Conservation (phyloP, 2,113 vertebrate genomes). For the Cyanoderma ruficeps region DNA sequence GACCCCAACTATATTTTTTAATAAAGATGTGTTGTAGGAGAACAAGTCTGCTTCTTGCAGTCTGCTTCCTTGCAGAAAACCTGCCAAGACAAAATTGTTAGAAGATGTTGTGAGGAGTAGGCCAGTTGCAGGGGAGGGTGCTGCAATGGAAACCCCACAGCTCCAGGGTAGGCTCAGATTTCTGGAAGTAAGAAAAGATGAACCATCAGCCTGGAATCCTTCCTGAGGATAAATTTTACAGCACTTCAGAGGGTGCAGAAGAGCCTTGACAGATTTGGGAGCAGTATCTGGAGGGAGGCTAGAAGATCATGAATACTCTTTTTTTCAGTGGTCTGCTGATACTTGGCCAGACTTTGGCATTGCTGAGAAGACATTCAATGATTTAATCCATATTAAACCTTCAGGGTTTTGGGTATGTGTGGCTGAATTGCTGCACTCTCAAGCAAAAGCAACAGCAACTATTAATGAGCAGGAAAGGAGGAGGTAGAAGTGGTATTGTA, state of each 20-base stretch:
- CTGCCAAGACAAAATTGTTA: constrained; percentile 13
- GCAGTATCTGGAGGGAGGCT: background rate
- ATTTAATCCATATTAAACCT: background rate
- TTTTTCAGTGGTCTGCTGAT: background rate
- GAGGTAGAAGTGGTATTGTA: background rate
- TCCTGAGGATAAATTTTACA: background rate
- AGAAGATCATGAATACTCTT: background rate
- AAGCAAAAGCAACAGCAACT: background rate
- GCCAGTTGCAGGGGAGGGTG: background rate
- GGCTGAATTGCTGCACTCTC: background rate
- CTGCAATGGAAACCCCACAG: background rate
- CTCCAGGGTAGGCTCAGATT: background rate
- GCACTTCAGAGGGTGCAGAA: background rate
- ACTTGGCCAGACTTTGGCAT: background rate
- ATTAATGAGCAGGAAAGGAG: background rate
- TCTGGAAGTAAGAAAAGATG: background rate
- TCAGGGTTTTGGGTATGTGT: rapidly evolving
- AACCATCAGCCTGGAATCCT: background rate
- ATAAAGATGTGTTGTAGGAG: background rate
- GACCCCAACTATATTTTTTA: background rate
- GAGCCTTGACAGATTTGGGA: background rate
- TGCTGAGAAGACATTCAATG: background rate
- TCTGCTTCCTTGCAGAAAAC: background rate
- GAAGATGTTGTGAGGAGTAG: background rate
- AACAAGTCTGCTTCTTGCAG: background rate